Percentiles rank a stretch among this genome's conserved stretches.
Conservation (phyloP, 2,113 vertebrate species). For the Tetrao urogallus region DNA sequence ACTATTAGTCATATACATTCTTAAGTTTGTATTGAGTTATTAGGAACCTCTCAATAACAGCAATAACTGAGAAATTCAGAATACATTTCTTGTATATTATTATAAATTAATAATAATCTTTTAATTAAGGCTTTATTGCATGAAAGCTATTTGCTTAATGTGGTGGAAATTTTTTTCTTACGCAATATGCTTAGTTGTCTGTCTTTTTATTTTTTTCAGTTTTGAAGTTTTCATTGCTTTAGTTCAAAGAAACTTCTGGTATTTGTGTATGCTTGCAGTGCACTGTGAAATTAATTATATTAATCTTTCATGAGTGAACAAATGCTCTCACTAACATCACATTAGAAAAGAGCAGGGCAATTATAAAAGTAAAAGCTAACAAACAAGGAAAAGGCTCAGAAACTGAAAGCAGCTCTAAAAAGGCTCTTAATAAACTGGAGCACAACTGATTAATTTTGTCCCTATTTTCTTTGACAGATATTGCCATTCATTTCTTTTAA, state of each 20-base stretch:
- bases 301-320: background rate
- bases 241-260: slow-evolving; percentile 25
- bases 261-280: background rate
- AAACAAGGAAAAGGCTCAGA: background rate
- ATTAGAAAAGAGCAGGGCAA: background rate
- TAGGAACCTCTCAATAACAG: slow-evolving; percentile 1
- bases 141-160: slow-evolving; percentile 51
- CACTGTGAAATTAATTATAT: background rate
- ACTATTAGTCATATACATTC: background rate
- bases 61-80: slow-evolving; percentile 14
- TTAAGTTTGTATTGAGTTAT: background rate
- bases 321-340: background rate
- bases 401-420: background rate
- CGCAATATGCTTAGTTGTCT: background rate
- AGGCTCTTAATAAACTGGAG: background rate
- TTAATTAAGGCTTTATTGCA: slow-evolving; percentile 64
- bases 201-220: slow-evolving; percentile 44
- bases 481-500: slow-evolving; percentile 1
- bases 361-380: background rate
- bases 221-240: slow-evolving; percentile 48
- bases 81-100: background rate
- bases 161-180: slow-evolving; percentile 50
- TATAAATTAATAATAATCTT: background rate
- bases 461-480: background rate
- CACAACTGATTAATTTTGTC: background rate